Conservation (phyloP, 2,113 vertebrate genomes). For the Cryptotis parvus region DNA sequence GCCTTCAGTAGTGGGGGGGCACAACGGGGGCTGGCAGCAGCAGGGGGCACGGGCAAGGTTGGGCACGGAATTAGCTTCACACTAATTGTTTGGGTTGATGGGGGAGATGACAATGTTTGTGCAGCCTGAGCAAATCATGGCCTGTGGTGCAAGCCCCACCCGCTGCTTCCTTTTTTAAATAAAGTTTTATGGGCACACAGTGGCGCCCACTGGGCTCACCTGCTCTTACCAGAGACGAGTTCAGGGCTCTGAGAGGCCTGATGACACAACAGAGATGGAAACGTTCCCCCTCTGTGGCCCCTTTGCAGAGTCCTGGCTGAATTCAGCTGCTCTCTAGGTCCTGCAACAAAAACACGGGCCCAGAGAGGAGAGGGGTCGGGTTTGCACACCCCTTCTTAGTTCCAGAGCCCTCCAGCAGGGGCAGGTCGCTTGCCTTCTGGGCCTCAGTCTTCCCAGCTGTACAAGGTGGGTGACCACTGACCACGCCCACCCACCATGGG, state of each 20-base stretch:
- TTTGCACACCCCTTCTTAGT: not conserved
- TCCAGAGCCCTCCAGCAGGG: not conserved
- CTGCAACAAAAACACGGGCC: not conserved
- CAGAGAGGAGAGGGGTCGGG: not conserved
- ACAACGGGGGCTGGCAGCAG: not conserved
- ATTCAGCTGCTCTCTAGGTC: not conserved
- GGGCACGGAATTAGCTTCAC: not conserved
- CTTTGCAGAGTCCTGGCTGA: not conserved
- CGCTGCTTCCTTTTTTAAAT: not conserved
- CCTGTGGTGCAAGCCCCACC: not conserved
- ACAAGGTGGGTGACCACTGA: not conserved
- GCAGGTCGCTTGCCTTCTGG: not conserved
- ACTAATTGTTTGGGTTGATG: not conserved
- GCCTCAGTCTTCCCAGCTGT: not conserved
- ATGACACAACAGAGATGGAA: too few relatives aligned
- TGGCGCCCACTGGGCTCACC: not conserved
- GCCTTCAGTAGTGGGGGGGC: not conserved
- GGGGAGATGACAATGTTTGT: not conserved
- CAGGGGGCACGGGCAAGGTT: not conserved
- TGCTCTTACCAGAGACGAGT: too few relatives aligned
- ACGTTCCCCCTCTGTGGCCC: too few relatives aligned
- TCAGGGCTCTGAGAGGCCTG: too few relatives aligned
- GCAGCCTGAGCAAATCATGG: not conserved
- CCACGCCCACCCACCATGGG: accelerated
- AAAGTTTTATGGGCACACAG: conserved; percentile 17